Evolutionary conservation across 2,113 vertebrate genomes (phyloP).

Genomic region (Acanthochromis polyacanthus): DNA sequence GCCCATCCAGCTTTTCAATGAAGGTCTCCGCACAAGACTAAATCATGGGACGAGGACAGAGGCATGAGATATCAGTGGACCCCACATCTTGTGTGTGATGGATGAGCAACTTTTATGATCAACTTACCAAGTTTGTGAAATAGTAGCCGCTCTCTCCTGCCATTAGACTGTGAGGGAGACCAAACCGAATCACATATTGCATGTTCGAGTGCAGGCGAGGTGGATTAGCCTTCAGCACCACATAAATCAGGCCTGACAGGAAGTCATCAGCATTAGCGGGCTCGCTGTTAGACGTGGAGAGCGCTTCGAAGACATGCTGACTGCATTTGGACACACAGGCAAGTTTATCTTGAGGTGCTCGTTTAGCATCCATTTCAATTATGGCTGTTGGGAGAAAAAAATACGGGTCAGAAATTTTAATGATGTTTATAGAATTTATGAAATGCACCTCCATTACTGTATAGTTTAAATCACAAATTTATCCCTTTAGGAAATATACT

Average conservation of each 20-base stretch:
- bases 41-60: background rate
- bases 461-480: background rate
- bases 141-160: conserved; percentile 87
- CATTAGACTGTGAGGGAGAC: conserved; percentile 86
- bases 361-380: conserved; percentile 87
- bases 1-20: conserved; percentile 86
- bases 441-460: background rate
- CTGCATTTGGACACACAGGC: conserved; percentile 84
- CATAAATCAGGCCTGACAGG: conserved; percentile 84
- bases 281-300: conserved; percentile 79
- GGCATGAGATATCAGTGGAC: background rate
- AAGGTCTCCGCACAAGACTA: conserved; percentile 87
- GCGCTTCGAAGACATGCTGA: conserved; percentile 83
- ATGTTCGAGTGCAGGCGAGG: conserved; percentile 87
- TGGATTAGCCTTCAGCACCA: conserved; percentile 86
- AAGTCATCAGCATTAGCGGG: conserved; percentile 87
- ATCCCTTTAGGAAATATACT: background rate
- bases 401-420: background rate
- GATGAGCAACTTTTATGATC: background rate
- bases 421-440: background rate
- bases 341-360: conserved; percentile 87
- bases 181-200: conserved; percentile 87
- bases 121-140: conserved; percentile 86
- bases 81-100: background rate
- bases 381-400: conserved; percentile 74